A percentile compares a stretch with the other conserved stretches of the same genome.
Conservation (phyloP, 2,888 invertebrate species). For the Acanthopleura granulata region DNA sequence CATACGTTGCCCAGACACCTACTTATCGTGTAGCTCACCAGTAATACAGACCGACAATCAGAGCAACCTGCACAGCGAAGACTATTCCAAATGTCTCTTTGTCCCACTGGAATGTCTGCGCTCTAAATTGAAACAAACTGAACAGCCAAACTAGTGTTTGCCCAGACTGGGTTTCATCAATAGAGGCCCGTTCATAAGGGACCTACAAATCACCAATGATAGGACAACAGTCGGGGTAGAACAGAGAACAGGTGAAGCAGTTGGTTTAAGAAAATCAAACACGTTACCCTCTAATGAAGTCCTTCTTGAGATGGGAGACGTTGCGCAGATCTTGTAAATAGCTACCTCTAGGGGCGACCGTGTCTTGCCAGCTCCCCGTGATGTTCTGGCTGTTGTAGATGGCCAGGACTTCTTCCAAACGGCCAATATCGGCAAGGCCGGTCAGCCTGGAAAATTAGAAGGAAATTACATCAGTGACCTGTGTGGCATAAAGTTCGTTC, state of each 20-base stretch:
- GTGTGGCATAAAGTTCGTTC: background rate
- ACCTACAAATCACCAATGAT: conserved; percentile 1
- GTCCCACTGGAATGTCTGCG: too few species aligned
- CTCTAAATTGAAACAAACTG: too few species aligned
- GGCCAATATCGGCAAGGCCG: conserved; percentile 15
- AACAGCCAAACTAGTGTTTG: too few species aligned
- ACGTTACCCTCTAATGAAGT: conserved; percentile 20
- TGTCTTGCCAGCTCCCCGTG: background rate
- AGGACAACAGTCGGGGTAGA: too few species aligned
- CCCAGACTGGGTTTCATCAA: too few species aligned
- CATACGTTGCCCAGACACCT: too few species aligned
- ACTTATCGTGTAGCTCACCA: too few species aligned
- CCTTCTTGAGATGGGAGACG: conserved; percentile 18
- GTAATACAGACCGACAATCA: too few species aligned
- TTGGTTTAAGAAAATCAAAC: background rate
- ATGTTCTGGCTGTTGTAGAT: conserved; percentile 12
- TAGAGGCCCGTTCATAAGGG: background rate
- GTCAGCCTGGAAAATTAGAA: conserved; percentile 19
- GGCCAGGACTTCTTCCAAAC: conserved; percentile 4
- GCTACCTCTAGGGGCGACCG: background rate
- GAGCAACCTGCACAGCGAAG: too few species aligned
- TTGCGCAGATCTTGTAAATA: conserved; percentile 8
- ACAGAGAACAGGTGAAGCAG: background rate
- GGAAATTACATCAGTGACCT: conserved; percentile 19
- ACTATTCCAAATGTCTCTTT: too few species aligned